Evolutionary conservation across 2,113 vertebrate genomes (phyloP), one percentile per base, ranked within the genome.

Genomic region (Pterocles gutturalis): DNA sequence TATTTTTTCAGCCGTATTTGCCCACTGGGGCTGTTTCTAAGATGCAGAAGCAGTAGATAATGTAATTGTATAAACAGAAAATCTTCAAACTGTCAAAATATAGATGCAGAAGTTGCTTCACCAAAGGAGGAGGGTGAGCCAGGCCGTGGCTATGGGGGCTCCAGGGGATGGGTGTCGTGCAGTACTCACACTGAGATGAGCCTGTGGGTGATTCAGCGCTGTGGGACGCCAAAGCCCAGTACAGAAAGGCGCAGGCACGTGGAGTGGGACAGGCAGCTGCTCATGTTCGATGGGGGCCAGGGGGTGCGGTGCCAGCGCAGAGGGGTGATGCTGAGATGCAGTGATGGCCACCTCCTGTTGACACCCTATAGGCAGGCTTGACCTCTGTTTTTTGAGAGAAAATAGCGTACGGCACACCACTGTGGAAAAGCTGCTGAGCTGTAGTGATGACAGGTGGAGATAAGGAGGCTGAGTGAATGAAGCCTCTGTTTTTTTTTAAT

Each of bases 151-250:
- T 60, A 6, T 21, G 34, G 51, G 73, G 28, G 17, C 46, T 66
- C 14, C 36, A 49, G 17, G 43, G 33, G 25, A 57, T 34, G 0
- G 1, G 31, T 10, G 28, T 54, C 1, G 0, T 14, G 31, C 3
- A 0, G 70, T 57, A 7, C 41, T 64, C 7, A 8, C 33, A 4
- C 11, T 0, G 2, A 49, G 57, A n/a, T 0, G 15, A 75, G 65
- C 43, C 33, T 2, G 0, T 12, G 69, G 26, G 45, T 13, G 11
- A 11, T 36, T 45, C 9, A 7, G 53, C 45, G 14, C 26, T 3
- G 5, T n/a, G 3, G 46, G 79, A 46, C 0, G 0, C 46, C 0
- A 2, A 46, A 67, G 36, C 36, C n/a, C 45, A 22, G 41, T 0
- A 0, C 53, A 2, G 3, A 38, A 36, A 48, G 49, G 43, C 2